Evolutionary conservation across 2,888 invertebrate genomes (phyloP), one percentile per base, ranked within the genome.

Genomic region (Actias luna): DNA sequence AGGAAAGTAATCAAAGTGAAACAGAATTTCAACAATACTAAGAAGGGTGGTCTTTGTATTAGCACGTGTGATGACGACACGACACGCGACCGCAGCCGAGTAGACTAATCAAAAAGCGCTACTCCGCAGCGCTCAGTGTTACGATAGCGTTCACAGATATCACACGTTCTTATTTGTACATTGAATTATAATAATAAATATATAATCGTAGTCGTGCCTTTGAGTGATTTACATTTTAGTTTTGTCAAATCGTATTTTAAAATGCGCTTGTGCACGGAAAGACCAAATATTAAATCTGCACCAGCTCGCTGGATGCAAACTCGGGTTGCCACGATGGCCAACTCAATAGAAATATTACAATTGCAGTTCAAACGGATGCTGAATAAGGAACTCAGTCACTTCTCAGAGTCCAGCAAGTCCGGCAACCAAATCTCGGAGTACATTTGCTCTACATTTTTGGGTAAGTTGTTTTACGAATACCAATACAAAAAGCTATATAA

Each of bases 341-440:
- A 88, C 72, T 90, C 89, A 85, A 84, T 92, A 74, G 89, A 90
- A 76, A 76, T 89, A 72, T 90, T 92, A 82, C 90, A 86, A 75
- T 87, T 88, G 76, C 95, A 99, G 99, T 99, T 99, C 95, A 99
- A 99, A 93, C 96, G 99, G 88, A 99, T 99, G 99, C 95, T 99
- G 91, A 99, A 99, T 94, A 98, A 99, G 94, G 99, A 99, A 93
- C 94, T 99, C 83, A 98, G 98, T 84, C 99, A 99, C 92, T 99
- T 99, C 94, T 99, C 99, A 70, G 99, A 99, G 92, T 98, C 99
- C 72, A 99, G 98, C 94, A 98, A 97, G 93, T 99, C 99, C 76
- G 99, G 99, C 82, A 99, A 99, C 93, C 99, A 99, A 94, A 99
- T 99, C 88, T 99, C 99, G 65, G 99, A 99, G 92, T 99, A 98